Conservation (phyloP, 2,888 invertebrate species). For the Bembecia ichneumoniformis region DNA sequence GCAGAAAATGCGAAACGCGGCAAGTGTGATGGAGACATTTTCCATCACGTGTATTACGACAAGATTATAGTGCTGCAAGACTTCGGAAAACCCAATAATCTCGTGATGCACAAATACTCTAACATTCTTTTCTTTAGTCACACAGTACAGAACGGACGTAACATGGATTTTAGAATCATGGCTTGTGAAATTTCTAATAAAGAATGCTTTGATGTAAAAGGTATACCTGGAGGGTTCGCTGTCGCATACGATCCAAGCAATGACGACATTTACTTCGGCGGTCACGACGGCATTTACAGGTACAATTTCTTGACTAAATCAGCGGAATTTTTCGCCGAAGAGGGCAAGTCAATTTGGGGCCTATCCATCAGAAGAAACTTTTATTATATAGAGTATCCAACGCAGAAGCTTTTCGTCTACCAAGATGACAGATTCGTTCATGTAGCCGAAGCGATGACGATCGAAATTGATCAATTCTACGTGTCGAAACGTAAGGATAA, state of each 20-base stretch:
- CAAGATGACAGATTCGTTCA: slow-evolving; percentile 33
- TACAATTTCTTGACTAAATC: slow-evolving; percentile 44
- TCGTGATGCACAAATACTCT: slow-evolving; percentile 48
- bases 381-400: slow-evolving; percentile 55
- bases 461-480: slow-evolving; percentile 48
- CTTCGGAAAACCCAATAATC: slow-evolving; percentile 41
- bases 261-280: slow-evolving; percentile 57
- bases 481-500: slow-evolving; percentile 38
- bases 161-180: slow-evolving; percentile 43
- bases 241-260: slow-evolving; percentile 48
- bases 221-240: slow-evolving; percentile 49
- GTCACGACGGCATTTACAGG: slow-evolving; percentile 57
- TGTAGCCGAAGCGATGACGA: slow-evolving; percentile 38
- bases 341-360: slow-evolving; percentile 51
- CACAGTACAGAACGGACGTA: slow-evolving; percentile 30
- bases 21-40: slow-evolving; percentile 44
- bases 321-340: slow-evolving; percentile 49
- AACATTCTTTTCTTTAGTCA: slow-evolving; percentile 51
- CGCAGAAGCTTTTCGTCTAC: slow-evolving; percentile 42
- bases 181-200: slow-evolving; percentile 34
- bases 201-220: slow-evolving; percentile 27
- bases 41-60: slow-evolving; percentile 44
- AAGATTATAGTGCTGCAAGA: slow-evolving; percentile 29
- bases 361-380: slow-evolving; percentile 45
- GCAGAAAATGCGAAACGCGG: slow-evolving; percentile 1